These are phyloP conservation scores for Linyphia triangularis DNA, from an alignment of 2,888 invertebrate genomes.

Conservation along the genomic window DNA sequence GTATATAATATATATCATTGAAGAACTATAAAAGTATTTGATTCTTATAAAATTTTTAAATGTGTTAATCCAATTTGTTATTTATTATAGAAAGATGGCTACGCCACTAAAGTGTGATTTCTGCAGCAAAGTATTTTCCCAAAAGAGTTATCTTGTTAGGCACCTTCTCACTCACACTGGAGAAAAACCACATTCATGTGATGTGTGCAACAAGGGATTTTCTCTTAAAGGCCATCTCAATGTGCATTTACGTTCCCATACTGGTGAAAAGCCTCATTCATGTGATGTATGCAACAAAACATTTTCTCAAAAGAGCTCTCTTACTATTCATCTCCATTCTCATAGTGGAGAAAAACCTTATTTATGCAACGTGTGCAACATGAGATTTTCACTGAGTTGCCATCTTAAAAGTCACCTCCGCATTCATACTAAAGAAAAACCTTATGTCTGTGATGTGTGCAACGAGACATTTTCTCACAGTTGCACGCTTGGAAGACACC, in stretches of 20 bases:
- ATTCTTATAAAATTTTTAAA: no score
- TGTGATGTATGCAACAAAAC: not conserved
- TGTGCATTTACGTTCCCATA: not conserved
- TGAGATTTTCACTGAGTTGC: not conserved
- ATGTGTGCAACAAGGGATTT: not conserved
- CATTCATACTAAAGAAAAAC: not conserved
- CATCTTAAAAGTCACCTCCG: not conserved
- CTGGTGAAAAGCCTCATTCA: not conserved
- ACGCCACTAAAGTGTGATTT: no score
- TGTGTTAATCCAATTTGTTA: no score
- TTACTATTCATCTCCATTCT: not conserved
- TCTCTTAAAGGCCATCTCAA: not conserved
- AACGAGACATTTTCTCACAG: not conserved
- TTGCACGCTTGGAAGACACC: not conserved
- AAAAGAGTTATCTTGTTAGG: no score
- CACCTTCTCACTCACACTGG: no score
- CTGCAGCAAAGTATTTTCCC: no score
- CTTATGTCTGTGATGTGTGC: not conserved
- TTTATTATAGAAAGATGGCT: no score
- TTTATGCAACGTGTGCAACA: not conserved
- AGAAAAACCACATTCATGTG: not conserved
- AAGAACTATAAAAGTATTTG: no score
- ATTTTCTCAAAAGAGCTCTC: not conserved
- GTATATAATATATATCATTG: no score
- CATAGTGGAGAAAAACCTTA: not conserved